These are phyloP conservation scores for Caenorhabditis sulstoni DNA, from an alignment of 2,888 invertebrate genomes.

Conservation along the genomic window DNA sequence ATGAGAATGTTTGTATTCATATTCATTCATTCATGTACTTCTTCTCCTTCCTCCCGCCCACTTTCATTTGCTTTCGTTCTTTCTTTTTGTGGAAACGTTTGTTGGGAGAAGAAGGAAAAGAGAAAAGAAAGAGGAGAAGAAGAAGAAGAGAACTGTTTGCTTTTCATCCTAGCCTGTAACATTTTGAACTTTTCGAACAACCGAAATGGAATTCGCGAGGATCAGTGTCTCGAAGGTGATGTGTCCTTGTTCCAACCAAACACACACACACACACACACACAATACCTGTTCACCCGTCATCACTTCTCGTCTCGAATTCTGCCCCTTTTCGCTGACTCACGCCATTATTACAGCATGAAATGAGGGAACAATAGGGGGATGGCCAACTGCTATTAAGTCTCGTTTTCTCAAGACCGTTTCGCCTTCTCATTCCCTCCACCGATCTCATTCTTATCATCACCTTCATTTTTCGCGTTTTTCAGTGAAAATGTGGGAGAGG, in stretches of 20 bases:
- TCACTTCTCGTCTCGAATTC: constrained; percentile 27
- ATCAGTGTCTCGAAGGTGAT: constrained; percentile 4
- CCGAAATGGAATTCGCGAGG: no score
- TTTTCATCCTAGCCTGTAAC: not conserved
- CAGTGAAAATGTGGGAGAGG: constrained; percentile 32
- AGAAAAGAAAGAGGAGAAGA: no score
- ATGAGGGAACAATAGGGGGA: constrained; percentile 15
- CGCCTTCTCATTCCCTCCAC: no score
- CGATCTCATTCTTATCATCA: not conserved
- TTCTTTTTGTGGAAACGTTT: constrained; percentile 1
- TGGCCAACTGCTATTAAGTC: constrained; percentile 31
- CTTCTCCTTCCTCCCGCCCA: no score
- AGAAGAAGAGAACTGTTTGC: not conserved
- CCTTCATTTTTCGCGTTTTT: constrained; percentile 6
- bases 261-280: not conserved
- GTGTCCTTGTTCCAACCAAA: constrained; percentile 31
- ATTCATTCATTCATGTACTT: constrained; percentile 6
- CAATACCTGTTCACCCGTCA: constrained; percentile 48
- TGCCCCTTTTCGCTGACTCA: constrained; percentile 9
- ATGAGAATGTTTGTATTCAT: constrained; percentile 45
- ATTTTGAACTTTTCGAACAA: not conserved
- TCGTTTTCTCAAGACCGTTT: constrained; percentile 4
- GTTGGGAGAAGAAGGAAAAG: no score
- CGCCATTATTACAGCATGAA: constrained; percentile 35
- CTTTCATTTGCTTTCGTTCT: constrained; percentile 24